Conservation (phyloP, 2,797 vertebrate genomes). For the Artibeus jamaicensis region DNA sequence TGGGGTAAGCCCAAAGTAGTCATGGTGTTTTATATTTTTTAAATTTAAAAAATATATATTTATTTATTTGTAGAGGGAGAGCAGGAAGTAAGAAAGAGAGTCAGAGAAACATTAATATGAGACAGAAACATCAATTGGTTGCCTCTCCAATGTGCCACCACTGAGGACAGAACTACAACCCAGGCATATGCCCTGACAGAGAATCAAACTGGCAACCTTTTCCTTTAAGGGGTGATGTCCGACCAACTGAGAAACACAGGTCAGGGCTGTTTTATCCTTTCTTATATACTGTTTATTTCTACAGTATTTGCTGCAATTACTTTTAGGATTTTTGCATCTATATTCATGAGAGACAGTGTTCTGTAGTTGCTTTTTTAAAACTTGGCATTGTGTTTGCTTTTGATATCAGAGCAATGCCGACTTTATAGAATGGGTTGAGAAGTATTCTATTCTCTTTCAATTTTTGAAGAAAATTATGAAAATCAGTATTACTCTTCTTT, state of each 20-base stretch:
- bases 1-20: not conserved
- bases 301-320: not conserved
- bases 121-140: not conserved
- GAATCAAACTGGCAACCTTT: not conserved
- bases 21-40: not conserved
- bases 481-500: not conserved
- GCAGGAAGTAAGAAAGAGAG: not conserved
- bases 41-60: not conserved
- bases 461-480: not conserved
- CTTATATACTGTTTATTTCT: not conserved
- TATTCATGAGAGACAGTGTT: not conserved
- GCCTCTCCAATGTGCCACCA: not conserved
- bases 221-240: not conserved
- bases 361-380: not conserved
- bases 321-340: not conserved
- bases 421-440: not conserved
- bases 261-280: not conserved
- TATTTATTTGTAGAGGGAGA: not conserved
- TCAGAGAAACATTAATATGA: not conserved
- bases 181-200: no score
- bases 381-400: not conserved
- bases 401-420: not conserved
- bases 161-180: not conserved
- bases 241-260: not conserved
- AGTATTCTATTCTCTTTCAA: not conserved